Evolutionary conservation across 2,797 vertebrate genomes (phyloP).

Genomic region (Pteronotus mesoamericanus): DNA sequence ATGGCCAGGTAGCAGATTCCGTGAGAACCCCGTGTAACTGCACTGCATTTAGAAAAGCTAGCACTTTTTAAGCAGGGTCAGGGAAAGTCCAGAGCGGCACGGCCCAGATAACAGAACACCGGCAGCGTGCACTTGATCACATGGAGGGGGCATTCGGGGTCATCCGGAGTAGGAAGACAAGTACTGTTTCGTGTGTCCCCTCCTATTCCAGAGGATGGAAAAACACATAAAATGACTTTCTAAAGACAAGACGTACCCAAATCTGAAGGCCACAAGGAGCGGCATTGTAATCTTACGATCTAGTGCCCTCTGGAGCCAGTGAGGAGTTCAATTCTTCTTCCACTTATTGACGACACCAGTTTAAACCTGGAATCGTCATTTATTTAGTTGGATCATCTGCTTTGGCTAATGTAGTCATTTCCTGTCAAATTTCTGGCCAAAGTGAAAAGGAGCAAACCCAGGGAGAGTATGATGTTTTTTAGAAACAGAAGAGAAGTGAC

Average conservation of each 20-base stretch:
- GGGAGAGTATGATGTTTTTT: neutral
- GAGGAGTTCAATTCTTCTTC: neutral
- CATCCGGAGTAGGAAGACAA: neutral
- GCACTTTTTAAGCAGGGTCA: neutral
- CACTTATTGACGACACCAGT: accelerated
- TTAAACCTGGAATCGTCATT: neutral
- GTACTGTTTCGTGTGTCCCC: neutral
- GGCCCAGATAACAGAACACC: neutral
- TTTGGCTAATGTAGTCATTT: neutral
- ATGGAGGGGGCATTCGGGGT: accelerated
- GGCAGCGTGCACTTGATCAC: accelerated
- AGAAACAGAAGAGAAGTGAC: neutral
- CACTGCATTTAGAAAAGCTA: neutral
- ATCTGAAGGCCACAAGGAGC: accelerated
- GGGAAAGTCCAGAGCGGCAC: neutral
- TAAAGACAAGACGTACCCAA: neutral
- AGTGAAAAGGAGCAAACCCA: neutral
- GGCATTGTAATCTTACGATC: accelerated
- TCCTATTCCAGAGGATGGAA: neutral
- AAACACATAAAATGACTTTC: neutral
- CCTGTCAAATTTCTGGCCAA: neutral
- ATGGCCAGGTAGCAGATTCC: accelerated
- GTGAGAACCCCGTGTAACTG: neutral
- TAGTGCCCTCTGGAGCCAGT: neutral
- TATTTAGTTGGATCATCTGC: neutral